Evolutionary conservation across 1,140 invertebrate genomes (phyloP), one percentile per base, ranked within the genome.

Genomic region (Drosophila sturtevanti): DNA sequence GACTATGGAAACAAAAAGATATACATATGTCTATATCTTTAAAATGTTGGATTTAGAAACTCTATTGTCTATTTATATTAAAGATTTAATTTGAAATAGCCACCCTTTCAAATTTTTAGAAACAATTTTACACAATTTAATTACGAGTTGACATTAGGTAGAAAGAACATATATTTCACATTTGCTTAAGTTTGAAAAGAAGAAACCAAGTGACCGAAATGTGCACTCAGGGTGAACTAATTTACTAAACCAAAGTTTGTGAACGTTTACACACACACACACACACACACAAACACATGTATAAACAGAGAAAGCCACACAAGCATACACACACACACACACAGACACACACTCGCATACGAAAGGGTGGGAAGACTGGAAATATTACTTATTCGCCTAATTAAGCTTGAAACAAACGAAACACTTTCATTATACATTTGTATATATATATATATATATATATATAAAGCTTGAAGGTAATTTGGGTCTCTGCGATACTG

Each of bases 381-480:
- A 82, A 87, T 89, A 89, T 89, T 89, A 89, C 84, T 89, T 87
- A 87, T 89, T 78, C 82, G 82, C 84, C 79, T 87, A 87, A 87
- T 87, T 89, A 89, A 79, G 84, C 84, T 71, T 65, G 61, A 87
- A 48, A 86, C 84, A 87, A 87, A 87, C 84, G 75, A 84, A 89
- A 79, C 84, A 87, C 85, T 89, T 31, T 89, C 84, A 87, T 87
- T 87, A 87, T 86, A 77, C 64, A 89, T 87, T 86, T 86, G 41
- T 44, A 18, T n/a, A n/a, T n/a, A n/a, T 44, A 11, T 16, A 16
- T 87, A 87, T 86, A 77, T 62, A 89, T 87, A 87, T 86, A 14
- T 44, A 18, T 44, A 11, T 16, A 16, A 21, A 18, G 9, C 41
- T 48, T 48, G 41, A 18, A 18, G 41, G 41, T 16, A 48, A 11